A percentile compares a stretch with the other conserved stretches of the same genome.
Evolutionary conservation across 1,140 invertebrate species (phyloP).

Genomic region (Colletes latitarsis): DNA sequence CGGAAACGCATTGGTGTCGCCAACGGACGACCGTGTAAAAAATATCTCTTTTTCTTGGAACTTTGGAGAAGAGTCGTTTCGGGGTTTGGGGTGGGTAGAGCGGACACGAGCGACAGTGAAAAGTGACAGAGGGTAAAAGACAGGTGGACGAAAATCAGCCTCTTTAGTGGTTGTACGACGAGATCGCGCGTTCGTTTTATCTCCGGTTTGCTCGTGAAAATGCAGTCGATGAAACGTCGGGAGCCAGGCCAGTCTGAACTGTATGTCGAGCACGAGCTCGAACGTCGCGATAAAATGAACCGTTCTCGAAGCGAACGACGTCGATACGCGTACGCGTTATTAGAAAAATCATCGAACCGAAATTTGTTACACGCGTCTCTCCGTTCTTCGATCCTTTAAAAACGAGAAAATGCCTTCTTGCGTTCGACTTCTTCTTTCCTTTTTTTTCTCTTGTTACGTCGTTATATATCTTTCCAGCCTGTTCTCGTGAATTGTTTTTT

Average conservation of each 20-base stretch:
- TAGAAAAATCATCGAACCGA: background rate
- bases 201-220: background rate
- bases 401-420: slow-evolving; percentile 28
- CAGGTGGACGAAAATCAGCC: slow-evolving; percentile 29
- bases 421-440: background rate
- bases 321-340: too few species aligned
- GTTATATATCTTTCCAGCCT: slow-evolving; percentile 35
- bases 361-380: background rate
- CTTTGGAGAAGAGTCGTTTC: slow-evolving; percentile 10
- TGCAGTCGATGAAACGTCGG: slow-evolving; percentile 25
- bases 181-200: slow-evolving; percentile 14
- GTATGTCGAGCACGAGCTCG: too few species aligned
- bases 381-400: slow-evolving; percentile 30
- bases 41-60: slow-evolving; percentile 54
- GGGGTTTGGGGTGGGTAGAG: slow-evolving; percentile 4
- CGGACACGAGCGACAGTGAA: slow-evolving; percentile 5
- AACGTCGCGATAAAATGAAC: background rate
- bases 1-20: slow-evolving; percentile 57
- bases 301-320: background rate
- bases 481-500: slow-evolving; percentile 56
- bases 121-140: slow-evolving; percentile 17
- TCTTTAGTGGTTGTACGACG: slow-evolving; percentile 15
- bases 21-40: slow-evolving; percentile 58
- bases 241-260: slow-evolving; percentile 27
- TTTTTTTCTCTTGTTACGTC: background rate